Conservation (phyloP, 2,113 vertebrate genomes). For the Ursus arctos region DNA sequence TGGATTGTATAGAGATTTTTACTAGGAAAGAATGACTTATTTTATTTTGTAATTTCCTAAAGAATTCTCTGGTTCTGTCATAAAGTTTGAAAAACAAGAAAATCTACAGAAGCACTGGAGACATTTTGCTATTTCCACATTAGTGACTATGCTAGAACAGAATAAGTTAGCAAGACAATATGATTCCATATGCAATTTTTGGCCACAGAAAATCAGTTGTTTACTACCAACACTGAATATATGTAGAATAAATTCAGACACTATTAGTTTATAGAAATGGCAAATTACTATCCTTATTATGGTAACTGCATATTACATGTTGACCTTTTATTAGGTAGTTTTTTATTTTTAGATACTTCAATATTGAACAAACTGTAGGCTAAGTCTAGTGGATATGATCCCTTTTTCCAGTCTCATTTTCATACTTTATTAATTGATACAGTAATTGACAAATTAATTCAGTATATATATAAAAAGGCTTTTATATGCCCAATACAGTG, state of each 20-base stretch:
- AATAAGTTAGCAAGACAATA: not conserved
- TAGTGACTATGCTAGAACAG: not conserved
- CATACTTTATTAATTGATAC: not conserved
- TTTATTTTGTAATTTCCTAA: not conserved
- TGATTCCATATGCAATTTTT: not conserved
- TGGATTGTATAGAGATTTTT: not conserved
- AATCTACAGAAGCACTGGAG: not conserved
- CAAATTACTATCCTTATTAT: not conserved
- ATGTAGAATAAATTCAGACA: not conserved
- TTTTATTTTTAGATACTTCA: not conserved
- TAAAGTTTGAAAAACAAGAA: not conserved
- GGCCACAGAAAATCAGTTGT: not conserved
- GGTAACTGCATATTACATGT: not conserved
- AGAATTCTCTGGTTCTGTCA: not conserved
- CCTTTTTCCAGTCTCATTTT: not conserved
- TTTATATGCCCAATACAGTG: not conserved
- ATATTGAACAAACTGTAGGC: not conserved
- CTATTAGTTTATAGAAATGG: not conserved
- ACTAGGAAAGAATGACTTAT: not conserved
- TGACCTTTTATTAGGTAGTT: not conserved
- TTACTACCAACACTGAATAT: not conserved
- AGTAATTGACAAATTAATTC: not conserved
- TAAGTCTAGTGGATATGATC: not conserved
- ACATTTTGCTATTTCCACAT: not conserved
- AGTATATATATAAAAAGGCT: not conserved